Evolutionary conservation across 2,797 vertebrate genomes (phyloP).

Genomic region (Tinamus major): DNA sequence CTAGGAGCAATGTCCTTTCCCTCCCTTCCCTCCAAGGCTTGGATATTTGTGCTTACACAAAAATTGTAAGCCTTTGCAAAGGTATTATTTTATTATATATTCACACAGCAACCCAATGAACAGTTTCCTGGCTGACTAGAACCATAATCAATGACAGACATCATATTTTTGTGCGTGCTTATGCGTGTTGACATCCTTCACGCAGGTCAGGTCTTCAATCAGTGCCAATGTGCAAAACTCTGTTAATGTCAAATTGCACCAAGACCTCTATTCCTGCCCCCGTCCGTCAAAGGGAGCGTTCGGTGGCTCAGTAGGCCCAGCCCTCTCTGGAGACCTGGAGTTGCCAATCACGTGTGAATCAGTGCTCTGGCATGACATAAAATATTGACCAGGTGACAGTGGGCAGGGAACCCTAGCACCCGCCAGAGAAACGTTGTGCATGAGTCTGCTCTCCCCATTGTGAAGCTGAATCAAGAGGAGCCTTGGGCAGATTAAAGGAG

Average conservation of each 20-base stretch:
- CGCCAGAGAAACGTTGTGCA: background rate
- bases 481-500: background rate
- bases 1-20: background rate
- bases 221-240: background rate
- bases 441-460: background rate
- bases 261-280: background rate
- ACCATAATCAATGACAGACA: conserved; percentile 11
- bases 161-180: background rate
- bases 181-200: background rate
- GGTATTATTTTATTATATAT: background rate
- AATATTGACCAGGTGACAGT: background rate
- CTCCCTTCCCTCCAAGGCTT: conserved; percentile 4
- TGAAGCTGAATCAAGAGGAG: background rate
- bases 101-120: fast-evolving
- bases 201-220: conserved; percentile 16
- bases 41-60: background rate
- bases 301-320: background rate
- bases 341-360: fast-evolving
- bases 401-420: background rate
- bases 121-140: background rate
- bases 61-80: background rate
- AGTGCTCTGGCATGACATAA: fast-evolving
- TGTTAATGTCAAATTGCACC: background rate
- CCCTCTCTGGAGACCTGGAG: fast-evolving
- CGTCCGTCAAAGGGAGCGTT: background rate